A percentile compares a stretch with the other conserved stretches of the same genome.
phyloP scores from a whole-genome alignment of 2,113 vertebrate genomes.

The Ammodytes dubius region DNA sequence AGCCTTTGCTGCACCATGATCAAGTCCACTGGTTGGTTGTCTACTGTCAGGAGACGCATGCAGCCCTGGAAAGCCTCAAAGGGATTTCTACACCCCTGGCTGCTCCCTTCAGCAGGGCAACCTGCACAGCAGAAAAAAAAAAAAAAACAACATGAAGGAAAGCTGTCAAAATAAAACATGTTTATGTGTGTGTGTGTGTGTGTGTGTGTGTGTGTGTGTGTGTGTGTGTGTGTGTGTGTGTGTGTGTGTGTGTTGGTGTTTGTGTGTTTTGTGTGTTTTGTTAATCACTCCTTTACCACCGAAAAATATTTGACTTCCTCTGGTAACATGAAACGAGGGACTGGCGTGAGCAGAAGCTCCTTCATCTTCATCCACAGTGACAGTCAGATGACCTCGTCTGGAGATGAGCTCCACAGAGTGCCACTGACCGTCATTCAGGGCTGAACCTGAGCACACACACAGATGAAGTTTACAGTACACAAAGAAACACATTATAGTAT shows the following conservation, averaged over 20 bases:
- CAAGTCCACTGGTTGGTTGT: slow-evolving; percentile 84
- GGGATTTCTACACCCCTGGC: slow-evolving; percentile 84
- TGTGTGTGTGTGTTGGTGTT: not conserved
- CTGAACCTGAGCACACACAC: slow-evolving; percentile 79
- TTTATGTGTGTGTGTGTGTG: too few relatives aligned
- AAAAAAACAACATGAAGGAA: not conserved
- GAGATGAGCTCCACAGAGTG: slow-evolving; percentile 87
- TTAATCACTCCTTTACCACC: slow-evolving; percentile 84
- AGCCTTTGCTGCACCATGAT: slow-evolving; percentile 89
- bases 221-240: too few relatives aligned
- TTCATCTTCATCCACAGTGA: slow-evolving; percentile 86
- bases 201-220: too few relatives aligned
- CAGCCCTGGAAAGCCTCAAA: slow-evolving; percentile 90
- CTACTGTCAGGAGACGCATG: slow-evolving; percentile 88
- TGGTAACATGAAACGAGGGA: slow-evolving; percentile 77
- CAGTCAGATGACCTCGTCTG: slow-evolving; percentile 83
- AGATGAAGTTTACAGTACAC: not conserved
- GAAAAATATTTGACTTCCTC: slow-evolving; percentile 85
- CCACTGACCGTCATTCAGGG: slow-evolving; percentile 92
- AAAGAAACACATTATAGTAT: not conserved
- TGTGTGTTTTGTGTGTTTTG: not conserved
- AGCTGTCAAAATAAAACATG: too few relatives aligned
- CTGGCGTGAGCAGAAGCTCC: slow-evolving; percentile 71
- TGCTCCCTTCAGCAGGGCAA: slow-evolving; percentile 83
- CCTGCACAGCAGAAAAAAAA: slow-evolving; percentile 79